Evolutionary conservation across 2,888 invertebrate genomes (phyloP).

Genomic region (Morpho deidamia): DNA sequence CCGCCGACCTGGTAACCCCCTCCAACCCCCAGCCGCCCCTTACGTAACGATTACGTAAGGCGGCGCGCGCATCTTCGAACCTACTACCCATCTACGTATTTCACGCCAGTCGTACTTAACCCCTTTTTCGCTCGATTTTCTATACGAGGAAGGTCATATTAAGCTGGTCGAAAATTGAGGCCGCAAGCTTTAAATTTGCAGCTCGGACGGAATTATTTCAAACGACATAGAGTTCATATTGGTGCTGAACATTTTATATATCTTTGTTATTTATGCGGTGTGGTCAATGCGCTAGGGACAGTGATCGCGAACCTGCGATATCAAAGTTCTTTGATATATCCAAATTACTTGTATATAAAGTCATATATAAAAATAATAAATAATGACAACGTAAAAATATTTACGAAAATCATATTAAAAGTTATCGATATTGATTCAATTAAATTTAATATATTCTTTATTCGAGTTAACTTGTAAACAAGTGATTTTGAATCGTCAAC

Average conservation of each 20-base stretch:
- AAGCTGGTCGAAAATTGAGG: conserved; percentile 27
- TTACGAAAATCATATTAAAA: too few species aligned
- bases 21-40: conserved; percentile 48
- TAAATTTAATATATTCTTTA: too few species aligned
- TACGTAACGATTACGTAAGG: conserved; percentile 73
- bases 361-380: too few species aligned
- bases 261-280: too few species aligned
- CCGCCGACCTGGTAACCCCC: conserved; percentile 31
- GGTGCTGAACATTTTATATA: not conserved
- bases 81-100: conserved; percentile 30
- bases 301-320: too few species aligned
- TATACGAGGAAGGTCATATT: conserved; percentile 31
- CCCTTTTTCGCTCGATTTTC: conserved; percentile 13
- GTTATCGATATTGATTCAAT: too few species aligned
- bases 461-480: too few species aligned
- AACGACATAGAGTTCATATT: conserved; percentile 8
- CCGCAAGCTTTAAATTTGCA: conserved; percentile 12
- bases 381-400: too few species aligned
- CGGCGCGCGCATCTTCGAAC: conserved; percentile 63
- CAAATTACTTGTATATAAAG: too few species aligned
- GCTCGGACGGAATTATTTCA: conserved; percentile 10
- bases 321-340: too few species aligned
- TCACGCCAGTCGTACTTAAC: conserved; percentile 17
- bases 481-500: too few species aligned
- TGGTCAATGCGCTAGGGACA: too few species aligned